Base-by-base conservation (phyloP, 2,113 vertebrate genomes). In the Pteropus alecto region DNA sequence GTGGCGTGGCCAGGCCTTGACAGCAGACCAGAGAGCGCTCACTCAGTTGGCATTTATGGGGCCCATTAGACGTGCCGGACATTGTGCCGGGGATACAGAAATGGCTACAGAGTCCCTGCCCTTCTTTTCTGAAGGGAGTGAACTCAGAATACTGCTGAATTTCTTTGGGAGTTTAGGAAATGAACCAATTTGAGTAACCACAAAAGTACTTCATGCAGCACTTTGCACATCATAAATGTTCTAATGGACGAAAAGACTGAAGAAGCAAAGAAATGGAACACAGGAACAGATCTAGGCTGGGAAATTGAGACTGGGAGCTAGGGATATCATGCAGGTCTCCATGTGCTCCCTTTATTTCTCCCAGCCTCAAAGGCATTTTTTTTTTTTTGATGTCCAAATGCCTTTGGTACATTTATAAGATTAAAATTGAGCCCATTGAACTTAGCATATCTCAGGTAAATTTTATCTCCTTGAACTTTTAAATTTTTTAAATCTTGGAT, bases 401-500 rank as follows among this genome's bases (percentile, higher is more conserved):
- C 56, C 41, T 92, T 79, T 0, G 4, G 63, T 26, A 13, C 79
- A 46, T 84, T 84, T 87, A 8, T 67, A 65, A 93, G 70, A 48
- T 87, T 92, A 43, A 78, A 90, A 63, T 18, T 19, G 73, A 38
- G 58, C 67, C 77, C 41, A 2, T 8, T 82, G 56, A 74, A 63
- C 56, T 70, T 73, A 90, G 63, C 79, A 11, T 79, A 56, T 61
- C 79, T 89, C 58, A n/a, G 58, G 15, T 79, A 87, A 87, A 58
- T 2, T 60, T 63, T 15, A 58, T 76, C 56, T 86, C 67, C 76
- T 74, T 46, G 58, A 58, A 46, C 21, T 63, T 83, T 63, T 33
- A 43, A 43, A 33, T 46, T 83, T 83, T 63, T 33, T 33, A 43
- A 58, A n/a, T 83, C 83, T 85, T 71, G 30, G 46, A 41, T 86